Conservation (phyloP, 2,888 invertebrate genomes). For the Myathropa florea region DNA sequence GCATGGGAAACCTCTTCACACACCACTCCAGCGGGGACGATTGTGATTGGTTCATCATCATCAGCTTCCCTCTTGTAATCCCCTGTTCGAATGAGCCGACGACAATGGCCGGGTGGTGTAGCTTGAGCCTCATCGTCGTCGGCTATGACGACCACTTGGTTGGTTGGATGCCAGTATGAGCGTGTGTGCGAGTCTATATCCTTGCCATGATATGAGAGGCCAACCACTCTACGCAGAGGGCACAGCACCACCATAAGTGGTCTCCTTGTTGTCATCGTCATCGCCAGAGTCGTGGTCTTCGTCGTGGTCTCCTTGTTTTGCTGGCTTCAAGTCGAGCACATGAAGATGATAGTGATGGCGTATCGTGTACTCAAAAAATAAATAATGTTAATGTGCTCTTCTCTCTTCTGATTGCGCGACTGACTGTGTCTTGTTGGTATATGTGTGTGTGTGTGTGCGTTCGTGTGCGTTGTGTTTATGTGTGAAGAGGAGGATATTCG, state of each 20-base stretch:
- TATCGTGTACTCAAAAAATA: constrained; percentile 66
- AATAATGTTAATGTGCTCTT: constrained; percentile 64
- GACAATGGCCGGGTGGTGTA: constrained; percentile 60
- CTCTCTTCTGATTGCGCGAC: constrained; percentile 1
- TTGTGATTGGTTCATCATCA: constrained; percentile 66
- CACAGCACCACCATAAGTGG: constrained; percentile 53
- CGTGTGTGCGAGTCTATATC: constrained; percentile 46
- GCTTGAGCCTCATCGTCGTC: background rate
- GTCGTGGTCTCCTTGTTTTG: background rate
- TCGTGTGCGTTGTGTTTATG: no score
- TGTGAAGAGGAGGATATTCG: constrained; percentile 71
- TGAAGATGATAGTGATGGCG: constrained; percentile 63
- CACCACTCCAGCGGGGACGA: constrained; percentile 57
- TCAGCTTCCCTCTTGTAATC: constrained; percentile 62
- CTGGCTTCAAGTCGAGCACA: constrained; percentile 31
- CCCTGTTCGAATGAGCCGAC: constrained; percentile 48
- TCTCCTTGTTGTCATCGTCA: constrained; percentile 42
- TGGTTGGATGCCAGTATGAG: constrained; percentile 34
- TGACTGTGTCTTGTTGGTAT: background rate
- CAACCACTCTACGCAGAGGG: constrained; percentile 49
- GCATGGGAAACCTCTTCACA: constrained; percentile 58
- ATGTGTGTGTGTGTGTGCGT: constrained; percentile 18
- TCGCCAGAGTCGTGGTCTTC: background rate
- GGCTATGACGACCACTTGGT: constrained; percentile 21
- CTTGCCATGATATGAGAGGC: constrained; percentile 64